Conservation (phyloP, 2,797 vertebrate species). For the Hylomyscus alleni region DNA sequence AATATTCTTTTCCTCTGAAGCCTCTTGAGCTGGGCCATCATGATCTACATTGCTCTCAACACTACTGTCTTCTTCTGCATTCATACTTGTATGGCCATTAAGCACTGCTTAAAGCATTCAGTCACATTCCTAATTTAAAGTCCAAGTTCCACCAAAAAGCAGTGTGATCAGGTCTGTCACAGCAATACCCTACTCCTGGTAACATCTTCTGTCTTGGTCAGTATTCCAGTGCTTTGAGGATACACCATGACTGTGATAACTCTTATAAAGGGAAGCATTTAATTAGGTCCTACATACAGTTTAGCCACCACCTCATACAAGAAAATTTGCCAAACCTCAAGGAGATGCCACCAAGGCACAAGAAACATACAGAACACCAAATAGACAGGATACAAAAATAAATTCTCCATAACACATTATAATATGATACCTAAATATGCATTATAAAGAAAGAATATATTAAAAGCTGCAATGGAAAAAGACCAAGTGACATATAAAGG, state of each 20-base stretch:
- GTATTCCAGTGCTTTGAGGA: neutral
- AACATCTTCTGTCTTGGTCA: neutral
- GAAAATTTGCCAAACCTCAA: neutral
- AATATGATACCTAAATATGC: neutral
- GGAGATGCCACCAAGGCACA: neutral
- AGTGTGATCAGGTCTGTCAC: neutral
- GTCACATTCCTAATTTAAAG: neutral
- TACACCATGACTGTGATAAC: neutral
- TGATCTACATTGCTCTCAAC: neutral
- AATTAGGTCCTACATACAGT: neutral
- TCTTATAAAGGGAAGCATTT: neutral
- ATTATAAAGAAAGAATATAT: neutral
- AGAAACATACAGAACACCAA: neutral
- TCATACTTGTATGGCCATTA: neutral
- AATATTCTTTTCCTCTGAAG: neutral
- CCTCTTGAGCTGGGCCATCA: neutral
- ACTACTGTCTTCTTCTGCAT: neutral
- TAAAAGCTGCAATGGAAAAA: neutral
- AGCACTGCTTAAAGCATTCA: neutral
- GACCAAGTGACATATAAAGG: too few relatives aligned
- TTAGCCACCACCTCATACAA: neutral
- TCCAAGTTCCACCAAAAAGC: neutral
- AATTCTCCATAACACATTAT: neutral
- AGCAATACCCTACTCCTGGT: neutral
- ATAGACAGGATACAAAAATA: neutral